phyloP scores from a whole-genome alignment of 2,113 vertebrate genomes.

The Crotophaga sulcirostris region DNA sequence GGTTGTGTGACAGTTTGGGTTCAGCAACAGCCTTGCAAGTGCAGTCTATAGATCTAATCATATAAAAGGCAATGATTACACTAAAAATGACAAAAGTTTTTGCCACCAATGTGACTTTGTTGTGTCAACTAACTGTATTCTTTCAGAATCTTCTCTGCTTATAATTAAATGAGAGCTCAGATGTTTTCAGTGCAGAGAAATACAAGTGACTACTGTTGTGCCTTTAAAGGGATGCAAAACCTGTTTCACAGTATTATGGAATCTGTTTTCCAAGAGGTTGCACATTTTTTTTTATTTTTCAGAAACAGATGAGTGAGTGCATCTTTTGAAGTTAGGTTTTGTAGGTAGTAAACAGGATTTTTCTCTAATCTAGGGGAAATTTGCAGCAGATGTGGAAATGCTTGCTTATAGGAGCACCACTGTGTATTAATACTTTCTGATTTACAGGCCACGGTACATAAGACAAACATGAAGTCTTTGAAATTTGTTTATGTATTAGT shows the following conservation, averaged over 20 bases:
- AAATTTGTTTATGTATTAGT: background rate
- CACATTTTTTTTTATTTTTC: background rate
- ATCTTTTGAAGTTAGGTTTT: background rate
- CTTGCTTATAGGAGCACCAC: background rate
- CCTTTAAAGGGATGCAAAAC: background rate
- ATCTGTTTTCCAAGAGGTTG: background rate
- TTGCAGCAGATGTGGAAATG: background rate
- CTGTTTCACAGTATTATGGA: background rate
- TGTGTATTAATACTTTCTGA: background rate
- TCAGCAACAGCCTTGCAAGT: background rate
- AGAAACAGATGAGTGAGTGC: background rate
- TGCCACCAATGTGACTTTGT: background rate
- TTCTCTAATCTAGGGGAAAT: background rate
- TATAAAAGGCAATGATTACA: background rate
- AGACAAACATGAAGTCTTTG: background rate
- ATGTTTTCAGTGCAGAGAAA: background rate
- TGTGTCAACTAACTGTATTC: background rate
- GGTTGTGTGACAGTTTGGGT: background rate
- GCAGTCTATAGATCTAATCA: background rate
- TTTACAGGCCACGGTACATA: background rate
- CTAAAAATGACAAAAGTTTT: background rate
- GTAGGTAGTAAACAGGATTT: background rate
- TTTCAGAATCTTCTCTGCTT: background rate
- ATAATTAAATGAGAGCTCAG: background rate
- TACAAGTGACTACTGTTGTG: background rate